phyloP scores from a whole-genome alignment of 2,888 invertebrate genomes.

The Exephanes ischioxanthus region DNA sequence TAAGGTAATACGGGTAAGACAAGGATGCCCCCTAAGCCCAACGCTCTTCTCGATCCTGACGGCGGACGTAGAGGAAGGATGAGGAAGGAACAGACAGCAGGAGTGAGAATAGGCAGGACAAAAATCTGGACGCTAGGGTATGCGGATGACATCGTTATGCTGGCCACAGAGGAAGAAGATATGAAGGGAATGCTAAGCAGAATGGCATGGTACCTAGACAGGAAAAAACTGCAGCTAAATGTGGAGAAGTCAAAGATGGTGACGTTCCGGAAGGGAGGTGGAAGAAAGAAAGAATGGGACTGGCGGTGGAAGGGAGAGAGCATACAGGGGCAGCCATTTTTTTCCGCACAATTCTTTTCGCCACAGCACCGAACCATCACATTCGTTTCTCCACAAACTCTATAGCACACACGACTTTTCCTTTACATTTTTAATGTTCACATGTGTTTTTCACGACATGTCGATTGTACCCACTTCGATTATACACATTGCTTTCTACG shows the following conservation, averaged over 20 bases:
- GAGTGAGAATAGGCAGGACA: slow-evolving; percentile 35
- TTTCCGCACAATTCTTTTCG: no score
- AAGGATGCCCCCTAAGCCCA: slow-evolving; percentile 69
- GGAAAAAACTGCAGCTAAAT: slow-evolving; percentile 27
- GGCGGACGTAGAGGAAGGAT: slow-evolving; percentile 58
- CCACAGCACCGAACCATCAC: no score
- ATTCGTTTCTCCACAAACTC: no score
- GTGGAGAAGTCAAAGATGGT: slow-evolving; percentile 47
- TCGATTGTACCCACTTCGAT: no score
- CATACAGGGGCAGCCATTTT: no score
- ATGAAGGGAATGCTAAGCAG: slow-evolving; percentile 27
- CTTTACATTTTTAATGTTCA: no score
- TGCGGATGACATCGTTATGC: slow-evolving; percentile 48
- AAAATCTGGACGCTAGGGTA: slow-evolving; percentile 59
- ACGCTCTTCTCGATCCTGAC: slow-evolving; percentile 62
- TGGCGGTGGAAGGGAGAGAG: slow-evolving; percentile 45
- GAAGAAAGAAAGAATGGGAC: slow-evolving; percentile 11
- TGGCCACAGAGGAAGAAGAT: slow-evolving; percentile 24
- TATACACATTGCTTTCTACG: no score
- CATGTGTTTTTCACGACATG: no score
- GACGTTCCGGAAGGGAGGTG: slow-evolving; percentile 38
- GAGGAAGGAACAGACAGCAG: slow-evolving; percentile 48
- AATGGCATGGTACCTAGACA: slow-evolving; percentile 15
- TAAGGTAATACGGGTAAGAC: no score
- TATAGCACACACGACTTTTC: no score